Base-by-base conservation (phyloP, 35 echinoderm and acorn worm genomes). In the Heliocidaris erythrogramma region DNA sequence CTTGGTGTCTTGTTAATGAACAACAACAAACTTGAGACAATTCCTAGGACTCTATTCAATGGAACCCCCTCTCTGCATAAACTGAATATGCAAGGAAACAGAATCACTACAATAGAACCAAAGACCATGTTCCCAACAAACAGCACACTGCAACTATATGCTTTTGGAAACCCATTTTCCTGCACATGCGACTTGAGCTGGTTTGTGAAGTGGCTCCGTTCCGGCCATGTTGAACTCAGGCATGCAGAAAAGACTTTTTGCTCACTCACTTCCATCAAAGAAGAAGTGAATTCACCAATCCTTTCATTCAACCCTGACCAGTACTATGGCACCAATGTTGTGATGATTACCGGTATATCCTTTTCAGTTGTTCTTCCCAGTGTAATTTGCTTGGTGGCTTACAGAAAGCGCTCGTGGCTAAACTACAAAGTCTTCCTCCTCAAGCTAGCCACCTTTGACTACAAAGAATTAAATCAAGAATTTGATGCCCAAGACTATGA, bases 391-490 rank as follows among this genome's bases (percentile, higher is more conserved):
- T 16, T 89, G 31, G 31, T 89, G 31, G 31, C 87, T 89, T 89
- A 89, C 87, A 32, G 31, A 13, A 32, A 47, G 31, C 87, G 87
- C 21, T 89, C 31, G 87, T 89, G 87, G 87, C 87, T 89, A 9
- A 89, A 89, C 87, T 89, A 89, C 87, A 89, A 89, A 14, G 12
- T 89, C 87, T 89, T 89, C 16, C 87, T 89, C 12, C 87, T 89
- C 4, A 89, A 89, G 87, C 87, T 89, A 89, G 87, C 87, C 30
- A 47, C 42, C 31, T 89, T 47, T 89, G 87, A 31, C 87, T 89
- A 89, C 31, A 18, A 89, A 9, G 87, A 89, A 48, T 27, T 89
- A 16, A 48, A 89, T 13, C 31, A 89, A 11, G 87, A 89, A 2
- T 32, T 89, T 12, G 87, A 32, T 89, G 87, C 31, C 3, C 31